These are phyloP conservation scores for Arge pagana DNA, from an alignment of 2,888 invertebrate species.

Conservation along the genomic window DNA sequence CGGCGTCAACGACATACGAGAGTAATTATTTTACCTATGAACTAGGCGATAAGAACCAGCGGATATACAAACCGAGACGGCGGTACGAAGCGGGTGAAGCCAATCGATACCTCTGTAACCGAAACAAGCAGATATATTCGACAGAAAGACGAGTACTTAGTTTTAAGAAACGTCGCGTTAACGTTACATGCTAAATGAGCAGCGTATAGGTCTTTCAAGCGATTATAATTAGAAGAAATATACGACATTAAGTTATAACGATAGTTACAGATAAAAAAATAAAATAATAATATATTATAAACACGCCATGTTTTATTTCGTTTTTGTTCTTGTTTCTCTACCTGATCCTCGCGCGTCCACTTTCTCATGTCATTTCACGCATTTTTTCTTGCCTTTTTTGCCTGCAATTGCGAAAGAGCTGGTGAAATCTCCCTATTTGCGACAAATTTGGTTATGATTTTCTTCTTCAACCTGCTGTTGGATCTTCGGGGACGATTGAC, in stretches of 20 bases:
- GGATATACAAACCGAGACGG: background rate
- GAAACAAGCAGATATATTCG: conserved; percentile 5
- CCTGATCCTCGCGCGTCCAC: too few species aligned
- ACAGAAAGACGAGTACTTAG: conserved; percentile 3
- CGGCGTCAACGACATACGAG: conserved; percentile 19
- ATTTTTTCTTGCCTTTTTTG: too few species aligned
- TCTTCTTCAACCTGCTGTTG: too few species aligned
- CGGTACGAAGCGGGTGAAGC: background rate
- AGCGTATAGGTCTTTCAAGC: conserved; percentile 13
- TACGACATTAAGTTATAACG: conserved; percentile 13
- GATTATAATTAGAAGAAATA: conserved; percentile 14
- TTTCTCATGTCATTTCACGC: too few species aligned
- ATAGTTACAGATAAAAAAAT: conserved; percentile 4
- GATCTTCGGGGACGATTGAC: too few species aligned
- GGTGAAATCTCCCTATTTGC: too few species aligned
- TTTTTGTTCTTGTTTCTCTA: too few species aligned
- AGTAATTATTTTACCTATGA: conserved; percentile 21
- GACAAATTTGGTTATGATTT: too few species aligned
- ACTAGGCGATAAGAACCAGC: background rate
- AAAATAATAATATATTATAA: background rate
- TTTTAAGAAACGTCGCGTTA: conserved; percentile 17
- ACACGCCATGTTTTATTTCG: too few species aligned
- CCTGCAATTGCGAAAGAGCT: too few species aligned
- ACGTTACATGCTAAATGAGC: background rate
- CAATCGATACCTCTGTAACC: background rate